Conservation (phyloP, 2,888 invertebrate genomes). For the Cistogaster globosa region DNA sequence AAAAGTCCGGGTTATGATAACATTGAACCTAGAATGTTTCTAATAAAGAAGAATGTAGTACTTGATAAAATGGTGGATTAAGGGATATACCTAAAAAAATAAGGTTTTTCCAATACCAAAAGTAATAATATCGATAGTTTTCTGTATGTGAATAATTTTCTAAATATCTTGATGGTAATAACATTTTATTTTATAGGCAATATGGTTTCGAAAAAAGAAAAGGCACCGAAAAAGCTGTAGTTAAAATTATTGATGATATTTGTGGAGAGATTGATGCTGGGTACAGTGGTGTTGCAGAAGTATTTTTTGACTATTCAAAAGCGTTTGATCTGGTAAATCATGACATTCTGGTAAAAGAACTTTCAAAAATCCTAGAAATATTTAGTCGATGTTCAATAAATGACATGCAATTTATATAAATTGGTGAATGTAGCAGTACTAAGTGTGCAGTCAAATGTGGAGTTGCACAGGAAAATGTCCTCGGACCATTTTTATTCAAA, state of each 20-base stretch:
- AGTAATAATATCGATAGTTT: no score
- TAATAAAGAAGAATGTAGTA: neutral
- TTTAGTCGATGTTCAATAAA: neutral
- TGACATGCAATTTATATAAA: neutral
- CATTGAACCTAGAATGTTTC: neutral
- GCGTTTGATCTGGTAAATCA: neutral
- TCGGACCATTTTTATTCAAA: neutral
- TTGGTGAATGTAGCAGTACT: no score
- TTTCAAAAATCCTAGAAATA: neutral
- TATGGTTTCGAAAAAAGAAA: neutral
- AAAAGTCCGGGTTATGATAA: constrained; percentile 1
- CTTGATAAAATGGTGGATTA: neutral
- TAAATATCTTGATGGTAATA: neutral
- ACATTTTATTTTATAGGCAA: constrained; percentile 5
- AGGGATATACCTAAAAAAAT: neutral
- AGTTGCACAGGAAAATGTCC: neutral
- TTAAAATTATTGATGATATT: no score
- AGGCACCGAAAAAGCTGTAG: no score
- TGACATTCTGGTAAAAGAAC: neutral
- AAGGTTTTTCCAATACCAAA: constrained; percentile 2
- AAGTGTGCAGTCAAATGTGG: no score
- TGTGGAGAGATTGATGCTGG: no score
- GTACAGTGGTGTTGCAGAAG: neutral
- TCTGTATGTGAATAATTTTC: no score
- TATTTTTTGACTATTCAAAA: neutral